A percentile compares a stretch with the other conserved stretches of the same genome.
Evolutionary conservation across 2,797 vertebrate genomes (phyloP).

Genomic region (Gambelia wislizenii): DNA sequence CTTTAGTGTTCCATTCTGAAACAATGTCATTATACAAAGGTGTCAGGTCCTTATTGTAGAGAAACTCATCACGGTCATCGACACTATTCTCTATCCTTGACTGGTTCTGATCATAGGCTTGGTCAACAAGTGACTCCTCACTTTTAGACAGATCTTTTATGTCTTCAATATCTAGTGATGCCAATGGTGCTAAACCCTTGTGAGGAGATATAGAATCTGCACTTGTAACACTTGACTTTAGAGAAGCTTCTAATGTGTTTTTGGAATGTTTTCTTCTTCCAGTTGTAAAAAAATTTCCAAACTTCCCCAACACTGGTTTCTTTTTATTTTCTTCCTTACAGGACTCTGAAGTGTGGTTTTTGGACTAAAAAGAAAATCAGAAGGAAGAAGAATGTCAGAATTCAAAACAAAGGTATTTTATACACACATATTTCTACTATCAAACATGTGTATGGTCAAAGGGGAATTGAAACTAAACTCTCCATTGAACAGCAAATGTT

Average conservation of each 20-base stretch:
- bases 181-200: neutral
- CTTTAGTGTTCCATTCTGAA: conserved; percentile 60
- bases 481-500: conserved; percentile 2
- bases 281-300: conserved; percentile 81
- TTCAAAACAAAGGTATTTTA: conserved; percentile 25
- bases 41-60: conserved; percentile 59
- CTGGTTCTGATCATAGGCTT: conserved; percentile 47
- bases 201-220: conserved; percentile 54
- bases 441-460: conserved; percentile 40
- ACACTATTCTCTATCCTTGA: neutral
- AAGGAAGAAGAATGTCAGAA: conserved; percentile 31
- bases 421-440: conserved; percentile 15
- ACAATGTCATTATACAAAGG: conserved; percentile 43
- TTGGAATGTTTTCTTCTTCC: conserved; percentile 76
- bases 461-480: neutral
- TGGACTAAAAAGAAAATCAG: conserved; percentile 77
- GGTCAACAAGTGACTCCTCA: conserved; percentile 34
- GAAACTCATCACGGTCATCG: conserved; percentile 58
- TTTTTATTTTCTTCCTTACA: conserved; percentile 79
- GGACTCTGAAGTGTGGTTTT: conserved; percentile 73
- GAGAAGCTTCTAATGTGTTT: conserved; percentile 66
- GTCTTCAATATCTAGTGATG: conserved; percentile 53
- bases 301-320: conserved; percentile 82
- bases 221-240: conserved; percentile 46
- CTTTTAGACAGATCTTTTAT: conserved; percentile 56